Evolutionary conservation across 2,888 invertebrate species (phyloP), one percentile per base, ranked within the genome.

Genomic region (Dolichopus griseipennis): DNA sequence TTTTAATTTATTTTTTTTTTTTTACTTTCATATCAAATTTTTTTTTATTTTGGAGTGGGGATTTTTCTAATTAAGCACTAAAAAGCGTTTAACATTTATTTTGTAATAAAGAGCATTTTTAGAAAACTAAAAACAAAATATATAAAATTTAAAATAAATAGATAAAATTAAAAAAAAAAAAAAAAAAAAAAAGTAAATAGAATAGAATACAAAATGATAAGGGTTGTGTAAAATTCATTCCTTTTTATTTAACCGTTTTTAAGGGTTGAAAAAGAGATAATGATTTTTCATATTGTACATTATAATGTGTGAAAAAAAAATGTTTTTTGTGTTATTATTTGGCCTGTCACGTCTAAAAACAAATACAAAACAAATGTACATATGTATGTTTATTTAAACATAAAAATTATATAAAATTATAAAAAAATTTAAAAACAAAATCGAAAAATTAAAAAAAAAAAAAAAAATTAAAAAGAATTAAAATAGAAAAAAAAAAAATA

Each of bases 401-500:
- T 2, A 27, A 68, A 71, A 70, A 70, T 22, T 7, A 43, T 68
- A 70, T 68, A 70, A 70, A 67, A 43, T 43, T 43, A 43, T 3
- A 43, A 43, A 9, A 43, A 15, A 52, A 52, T 52, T n/a, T n/a
- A n/a, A 12, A 52, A 52, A 52, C 15, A 52, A 52, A 3, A 12
- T 10, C 8, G 1, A 37, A 52, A 52, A 52, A 52, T 18, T 52
- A 63, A 68, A 21, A 15, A 61, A 4, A 52, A 15, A 52, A 68
- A 63, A 61, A 62, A 68, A 72, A 72, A 72, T 70, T 65, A 68
- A 72, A 75, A 73, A 72, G 64, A 67, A 52, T 62, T 70, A 71
- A 73, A 71, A 66, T 52, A 70, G 27, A 27, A 27, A 27, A 74
- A 71, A 73, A 65, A 70, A 72, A 71, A 69, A 68, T 71, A 72